Evolutionary conservation across 2,888 invertebrate species (phyloP), one percentile per base, ranked within the genome.

Genomic region (Priocnemis perturbator): DNA sequence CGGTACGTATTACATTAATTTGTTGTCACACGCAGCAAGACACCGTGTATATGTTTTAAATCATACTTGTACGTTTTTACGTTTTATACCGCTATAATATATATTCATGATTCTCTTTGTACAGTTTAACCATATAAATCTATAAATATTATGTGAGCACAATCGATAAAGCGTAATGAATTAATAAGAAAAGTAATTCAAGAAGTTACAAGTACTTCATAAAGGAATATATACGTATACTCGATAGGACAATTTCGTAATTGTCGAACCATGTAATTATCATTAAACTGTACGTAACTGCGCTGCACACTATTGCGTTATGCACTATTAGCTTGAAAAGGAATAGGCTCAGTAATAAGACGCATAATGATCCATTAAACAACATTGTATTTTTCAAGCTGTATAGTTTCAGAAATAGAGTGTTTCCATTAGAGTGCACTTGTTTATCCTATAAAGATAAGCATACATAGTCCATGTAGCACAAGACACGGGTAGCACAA

Each of bases 361-460:
- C 62, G 73, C 67, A 73, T 61, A n/a, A 67, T 76, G 60, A 70
- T 79, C 67, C 72, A 72, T 78, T 78, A 76, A 79, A 79, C 77
- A 78, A 78, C 74, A 74, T 74, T 80, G 77, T 80, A 80, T 80
- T 80, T 80, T 69, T n/a, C 37, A 78, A 77, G 73, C 67, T 55
- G 69, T 74, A 76, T 79, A 78, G 76, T 47, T 74, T 78, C 64
- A 76, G 65, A 79, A 80, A 78, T 74, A 76, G 37, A 73, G 70
- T 74, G 70, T 67, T 37, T 76, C 48, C 45, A 67, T 79, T 69
- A 61, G 73, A 67, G 79, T 80, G 79, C 74, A 75, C 71, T 80
- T 79, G 77, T 70, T 75, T 79, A 79, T 61, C 37, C 64, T 78
- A 78, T 48, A 72, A 37, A 3, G 62, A 68, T 77, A 78, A 71